Evolutionary conservation across 2,888 invertebrate genomes (phyloP), one percentile per base, ranked within the genome.

Genomic region (Campoplex capitator): DNA sequence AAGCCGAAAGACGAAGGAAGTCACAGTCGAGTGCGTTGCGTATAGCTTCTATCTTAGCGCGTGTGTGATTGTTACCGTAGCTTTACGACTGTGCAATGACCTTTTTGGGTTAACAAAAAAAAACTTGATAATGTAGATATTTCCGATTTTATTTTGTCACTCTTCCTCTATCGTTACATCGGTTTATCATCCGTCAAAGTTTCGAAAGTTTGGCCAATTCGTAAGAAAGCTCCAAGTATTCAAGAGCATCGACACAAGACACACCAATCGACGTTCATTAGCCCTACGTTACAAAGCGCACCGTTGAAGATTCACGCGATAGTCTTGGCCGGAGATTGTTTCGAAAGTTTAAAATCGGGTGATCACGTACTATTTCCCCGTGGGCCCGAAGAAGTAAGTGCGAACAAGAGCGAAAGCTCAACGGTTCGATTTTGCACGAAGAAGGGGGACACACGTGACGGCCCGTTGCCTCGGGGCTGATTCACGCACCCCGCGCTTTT

Each of bases 1-100:
- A 92, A 91, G 90, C 90, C 91, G 91, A 92, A 90, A 89, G 89
- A 88, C 86, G 89, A 89, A 87, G 88, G 89, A 90, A 91, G 94
- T 94, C 92, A 93, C 93, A 93, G 93, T 90, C 92, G 93, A 94
- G 93, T 92, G 92, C 91, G 91, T 92, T 91, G 92, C 92, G 92
- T 92, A 90, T 92, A 92, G 93, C 93, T 93, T 93, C 38, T 38
- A 93, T 48, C 28, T 2, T n/a, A 2, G 93, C 91, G 92, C 91
- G 92, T 92, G 93, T 93, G 93, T 93, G 94, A 94, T 94, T 94
- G 94, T 92, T 94, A 93, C 94, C 93, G 94, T 93, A 93, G 93
- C 92, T 93, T 89, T 23, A 90, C 92, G 13, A 13, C 13, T 51
- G 51, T 51, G 4, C 51, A 4, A 18, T 18, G 18, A 51, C 16